Base-by-base conservation (phyloP, 2,888 invertebrate species). In the Habrosyne pyritoides region DNA sequence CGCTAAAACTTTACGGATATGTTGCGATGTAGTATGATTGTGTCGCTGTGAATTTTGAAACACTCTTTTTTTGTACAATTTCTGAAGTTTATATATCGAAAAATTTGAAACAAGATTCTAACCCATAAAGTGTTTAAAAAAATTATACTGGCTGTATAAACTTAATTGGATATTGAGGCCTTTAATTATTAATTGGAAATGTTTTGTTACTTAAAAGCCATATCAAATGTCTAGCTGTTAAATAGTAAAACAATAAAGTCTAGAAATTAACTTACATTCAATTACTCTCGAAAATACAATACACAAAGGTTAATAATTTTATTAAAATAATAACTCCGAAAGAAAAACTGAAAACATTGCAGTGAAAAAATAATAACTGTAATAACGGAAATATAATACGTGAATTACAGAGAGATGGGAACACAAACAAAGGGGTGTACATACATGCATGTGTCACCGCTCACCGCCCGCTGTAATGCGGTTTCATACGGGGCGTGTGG, bases 401-500 rank as follows among this genome's bases (percentile, higher is more conserved):
- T 42, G 42, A 42, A 42, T 18, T 18, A 42, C 42, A 18, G 42
- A 8, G 42, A 42, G 42, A 18, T 18, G 18, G 42, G 18, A 42
- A 18, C 42, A 42, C 42, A 42, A 42, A 42, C 42, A 42, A 42
- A 42, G 42, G 42, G 42, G 42, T 42, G 42, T 42, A 42, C 42
- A 42, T 42, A 67, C 59, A 63, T 57, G 52, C 53, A 62, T 60
- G 56, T 71, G 60, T 69, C 66, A 59, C 61, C 59, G 49, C 55
- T 36, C 24, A 7, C 24, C 24, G 24, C 24, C 24, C 42, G 18
- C 42, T 18, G 69, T 62, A 62, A 66, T 66, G 69, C 55, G 69
- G 72, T 72, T 69, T 66, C 67, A 71, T 69, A 66, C 64, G 57
- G 61, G 57, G 54, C 56, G 54, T 14, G 53, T 57, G 53, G 54